These are phyloP conservation scores for Colius striatus DNA, from an alignment of 2,113 vertebrate species.

Conservation along the genomic window DNA sequence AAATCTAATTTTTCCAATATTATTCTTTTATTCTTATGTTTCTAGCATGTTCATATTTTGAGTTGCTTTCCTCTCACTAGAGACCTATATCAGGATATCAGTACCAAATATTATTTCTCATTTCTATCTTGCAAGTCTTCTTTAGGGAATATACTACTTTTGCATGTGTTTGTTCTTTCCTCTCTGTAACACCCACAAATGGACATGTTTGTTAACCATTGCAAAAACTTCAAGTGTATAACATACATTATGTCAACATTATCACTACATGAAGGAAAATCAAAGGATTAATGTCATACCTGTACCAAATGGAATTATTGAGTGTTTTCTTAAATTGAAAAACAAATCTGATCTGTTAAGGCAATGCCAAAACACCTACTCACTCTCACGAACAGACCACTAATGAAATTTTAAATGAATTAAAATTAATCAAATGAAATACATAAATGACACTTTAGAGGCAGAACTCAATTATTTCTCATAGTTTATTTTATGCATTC, in stretches of 20 bases:
- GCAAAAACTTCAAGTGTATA: neutral
- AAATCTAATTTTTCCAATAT: neutral
- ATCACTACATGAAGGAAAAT: neutral
- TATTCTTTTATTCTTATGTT: neutral
- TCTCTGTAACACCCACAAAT: neutral
- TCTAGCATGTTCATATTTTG: neutral
- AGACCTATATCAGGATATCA: neutral
- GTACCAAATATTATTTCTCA: neutral
- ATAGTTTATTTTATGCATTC: neutral
- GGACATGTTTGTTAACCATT: neutral
- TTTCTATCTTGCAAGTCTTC: neutral
- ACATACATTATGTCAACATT: neutral
- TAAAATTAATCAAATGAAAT: too few species aligned
- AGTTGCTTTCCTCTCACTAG: neutral
- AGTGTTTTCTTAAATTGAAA: neutral
- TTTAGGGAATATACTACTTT: neutral
- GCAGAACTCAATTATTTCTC: neutral
- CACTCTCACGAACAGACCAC: rapidly evolving
- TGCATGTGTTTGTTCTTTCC: neutral
- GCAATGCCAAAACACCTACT: neutral
- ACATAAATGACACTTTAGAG: neutral
- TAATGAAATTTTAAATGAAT: neutral
- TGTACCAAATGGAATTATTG: neutral
- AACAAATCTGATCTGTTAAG: neutral
- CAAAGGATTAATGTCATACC: neutral